Evolutionary conservation across 2,113 vertebrate genomes (phyloP).

Genomic region (Caloenas nicobarica): DNA sequence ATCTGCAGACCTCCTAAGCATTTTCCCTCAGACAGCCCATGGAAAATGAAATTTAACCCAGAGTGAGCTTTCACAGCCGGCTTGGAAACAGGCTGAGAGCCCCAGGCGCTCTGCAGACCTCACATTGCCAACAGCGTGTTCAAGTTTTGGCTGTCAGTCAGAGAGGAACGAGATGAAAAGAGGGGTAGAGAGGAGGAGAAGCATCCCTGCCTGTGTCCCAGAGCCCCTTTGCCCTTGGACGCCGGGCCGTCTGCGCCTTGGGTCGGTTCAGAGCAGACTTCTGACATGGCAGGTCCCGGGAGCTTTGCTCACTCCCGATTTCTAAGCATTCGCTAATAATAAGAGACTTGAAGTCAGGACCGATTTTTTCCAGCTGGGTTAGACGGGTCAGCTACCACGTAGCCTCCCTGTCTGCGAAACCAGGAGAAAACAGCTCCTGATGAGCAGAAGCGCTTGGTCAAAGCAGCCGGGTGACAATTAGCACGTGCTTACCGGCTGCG

Average conservation of each 20-base stretch:
- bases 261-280: neutral
- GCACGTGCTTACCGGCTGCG: accelerated
- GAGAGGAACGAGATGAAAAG: neutral
- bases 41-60: neutral
- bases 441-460: neutral
- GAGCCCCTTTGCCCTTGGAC: neutral
- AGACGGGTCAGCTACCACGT: conserved; percentile 23
- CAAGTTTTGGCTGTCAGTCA: neutral
- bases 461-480: neutral
- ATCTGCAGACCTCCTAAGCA: neutral
- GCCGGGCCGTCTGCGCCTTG: neutral
- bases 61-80: neutral
- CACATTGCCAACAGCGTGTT: accelerated
- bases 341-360: conserved; percentile 65
- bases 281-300: neutral
- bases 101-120: neutral
- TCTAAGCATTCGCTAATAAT: neutral
- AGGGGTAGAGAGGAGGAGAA: neutral
- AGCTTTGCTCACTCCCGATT: neutral
- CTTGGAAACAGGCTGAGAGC: neutral
- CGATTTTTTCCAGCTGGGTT: conserved; percentile 58
- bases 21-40: neutral
- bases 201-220: neutral
- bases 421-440: neutral
- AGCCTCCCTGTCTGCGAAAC: conserved; percentile 8